These are phyloP conservation scores for Saccostrea cuccullata DNA, from an alignment of 1,140 invertebrate genomes.

Conservation along the genomic window DNA sequence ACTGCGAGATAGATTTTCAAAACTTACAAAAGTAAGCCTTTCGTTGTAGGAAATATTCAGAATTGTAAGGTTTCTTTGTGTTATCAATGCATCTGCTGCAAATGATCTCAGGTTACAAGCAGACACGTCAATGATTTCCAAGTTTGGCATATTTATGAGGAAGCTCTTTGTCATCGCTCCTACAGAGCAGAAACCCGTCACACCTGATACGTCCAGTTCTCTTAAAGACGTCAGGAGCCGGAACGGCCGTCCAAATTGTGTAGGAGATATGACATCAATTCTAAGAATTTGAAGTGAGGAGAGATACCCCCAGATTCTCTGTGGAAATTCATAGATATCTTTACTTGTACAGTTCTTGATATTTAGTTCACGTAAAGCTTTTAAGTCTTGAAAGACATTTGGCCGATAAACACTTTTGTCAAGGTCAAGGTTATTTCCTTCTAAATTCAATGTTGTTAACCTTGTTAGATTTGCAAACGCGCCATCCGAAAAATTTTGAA, in stretches of 20 bases:
- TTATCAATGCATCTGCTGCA: conserved; percentile 4
- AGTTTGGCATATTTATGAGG: background rate
- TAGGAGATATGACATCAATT: background rate
- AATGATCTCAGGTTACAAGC: conserved; percentile 36
- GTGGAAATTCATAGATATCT: background rate
- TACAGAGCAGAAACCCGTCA: background rate
- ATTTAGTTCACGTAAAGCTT: background rate
- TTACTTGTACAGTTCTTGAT: background rate
- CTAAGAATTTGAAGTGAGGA: background rate
- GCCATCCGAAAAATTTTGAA: background rate
- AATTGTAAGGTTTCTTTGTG: background rate
- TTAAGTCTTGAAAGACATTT: background rate
- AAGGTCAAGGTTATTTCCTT: background rate
- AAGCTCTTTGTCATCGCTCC: background rate
- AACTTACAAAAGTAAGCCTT: conserved; percentile 21
- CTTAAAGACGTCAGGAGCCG: background rate
- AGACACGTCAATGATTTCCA: conserved; percentile 38
- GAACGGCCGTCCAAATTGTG: background rate
- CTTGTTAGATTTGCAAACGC: background rate
- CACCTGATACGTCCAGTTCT: conserved; percentile 25
- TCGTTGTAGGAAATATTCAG: conserved; percentile 48
- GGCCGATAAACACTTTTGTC: background rate
- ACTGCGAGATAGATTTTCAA: conserved; percentile 34
- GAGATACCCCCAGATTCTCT: background rate
- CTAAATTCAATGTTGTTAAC: background rate